A percentile compares a stretch with the other conserved stretches of the same genome.
Evolutionary conservation across 1,140 invertebrate genomes (phyloP).

Genomic region (Uloborus diversus): DNA sequence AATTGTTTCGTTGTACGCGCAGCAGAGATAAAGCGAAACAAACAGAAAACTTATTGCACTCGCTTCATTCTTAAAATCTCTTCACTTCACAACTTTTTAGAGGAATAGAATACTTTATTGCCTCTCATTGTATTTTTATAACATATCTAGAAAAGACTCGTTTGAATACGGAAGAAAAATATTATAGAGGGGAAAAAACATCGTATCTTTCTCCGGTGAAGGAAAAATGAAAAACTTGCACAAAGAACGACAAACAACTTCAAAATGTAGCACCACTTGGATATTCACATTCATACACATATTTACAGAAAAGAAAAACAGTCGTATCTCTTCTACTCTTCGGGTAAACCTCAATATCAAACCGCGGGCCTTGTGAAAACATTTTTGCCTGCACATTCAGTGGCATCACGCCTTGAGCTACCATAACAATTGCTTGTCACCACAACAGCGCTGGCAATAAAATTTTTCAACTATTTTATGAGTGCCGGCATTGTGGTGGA

Average conservation of each 20-base stretch:
- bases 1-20: too few relatives aligned
- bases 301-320: not conserved
- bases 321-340: not conserved
- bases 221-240: not conserved
- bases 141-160: not conserved
- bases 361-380: not conserved
- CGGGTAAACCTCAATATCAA: not conserved
- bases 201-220: not conserved
- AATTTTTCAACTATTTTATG: constrained; percentile 10
- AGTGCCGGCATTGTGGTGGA: not conserved
- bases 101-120: not conserved
- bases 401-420: not conserved
- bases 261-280: not conserved
- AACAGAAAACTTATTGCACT: not conserved
- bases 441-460: not conserved
- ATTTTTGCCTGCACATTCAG: not conserved
- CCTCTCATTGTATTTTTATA: not conserved
- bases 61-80: not conserved
- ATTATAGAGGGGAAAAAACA: not conserved
- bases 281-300: not conserved
- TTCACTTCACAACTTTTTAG: not conserved
- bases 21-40: not conserved
- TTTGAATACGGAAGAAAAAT: not conserved
- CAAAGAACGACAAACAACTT: not conserved
- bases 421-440: constrained; percentile 2